A percentile compares a stretch with the other conserved stretches of the same genome.
Evolutionary conservation across 2,797 vertebrate genomes (phyloP).

Genomic region (Clarias fuscus): DNA sequence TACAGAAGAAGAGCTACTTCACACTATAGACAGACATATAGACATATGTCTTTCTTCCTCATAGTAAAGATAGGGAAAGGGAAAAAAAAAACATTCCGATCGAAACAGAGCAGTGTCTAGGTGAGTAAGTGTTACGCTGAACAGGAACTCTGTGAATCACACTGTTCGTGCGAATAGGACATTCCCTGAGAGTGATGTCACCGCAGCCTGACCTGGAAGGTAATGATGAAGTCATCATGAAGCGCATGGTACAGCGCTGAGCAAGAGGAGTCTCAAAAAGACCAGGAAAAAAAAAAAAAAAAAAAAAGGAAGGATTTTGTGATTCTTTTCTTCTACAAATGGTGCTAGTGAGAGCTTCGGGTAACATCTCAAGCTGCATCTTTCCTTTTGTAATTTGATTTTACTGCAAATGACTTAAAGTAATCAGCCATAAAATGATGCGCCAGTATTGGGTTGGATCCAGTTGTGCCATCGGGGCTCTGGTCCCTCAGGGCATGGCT

Average conservation of each 20-base stretch:
- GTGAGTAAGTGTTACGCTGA: not conserved
- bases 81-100: not conserved
- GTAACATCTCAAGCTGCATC: not conserved
- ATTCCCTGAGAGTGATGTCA: slow-evolving; percentile 21
- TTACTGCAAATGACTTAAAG: not conserved
- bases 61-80: not conserved
- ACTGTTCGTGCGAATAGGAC: slow-evolving; percentile 17
- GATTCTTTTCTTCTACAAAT: not conserved
- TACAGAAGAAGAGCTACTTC: not conserved
- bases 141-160: not conserved
- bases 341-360: not conserved
- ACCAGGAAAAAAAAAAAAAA: too few relatives aligned
- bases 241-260: not conserved
- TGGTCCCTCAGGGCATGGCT: too few relatives aligned
- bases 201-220: not conserved
- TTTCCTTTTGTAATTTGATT: not conserved
- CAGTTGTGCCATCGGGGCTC: too few relatives aligned
- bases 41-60: not conserved
- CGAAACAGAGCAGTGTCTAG: not conserved
- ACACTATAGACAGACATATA: not conserved
- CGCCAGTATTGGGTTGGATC: too few relatives aligned
- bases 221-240: not conserved
- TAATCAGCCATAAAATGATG: too few relatives aligned
- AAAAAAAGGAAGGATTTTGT: not conserved
- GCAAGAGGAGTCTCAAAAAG: not conserved